Evolutionary conservation across 2,888 invertebrate genomes (phyloP).

Genomic region (Ceramica pisi): DNA sequence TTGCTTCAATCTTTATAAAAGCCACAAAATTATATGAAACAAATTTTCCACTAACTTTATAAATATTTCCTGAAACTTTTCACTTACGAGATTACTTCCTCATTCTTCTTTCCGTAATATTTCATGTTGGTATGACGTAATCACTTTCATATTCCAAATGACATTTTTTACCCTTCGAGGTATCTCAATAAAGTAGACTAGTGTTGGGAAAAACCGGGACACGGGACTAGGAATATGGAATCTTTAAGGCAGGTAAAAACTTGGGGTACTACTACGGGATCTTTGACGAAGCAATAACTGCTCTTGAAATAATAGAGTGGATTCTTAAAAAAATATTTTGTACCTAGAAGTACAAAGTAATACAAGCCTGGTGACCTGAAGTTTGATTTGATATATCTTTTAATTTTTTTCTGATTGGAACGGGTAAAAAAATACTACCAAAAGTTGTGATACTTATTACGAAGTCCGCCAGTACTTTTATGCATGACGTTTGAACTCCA

Average conservation of each 20-base stretch:
- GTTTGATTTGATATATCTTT: no score
- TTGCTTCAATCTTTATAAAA: conserved; percentile 3
- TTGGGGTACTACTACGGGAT: background rate
- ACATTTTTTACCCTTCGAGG: conserved; percentile 58
- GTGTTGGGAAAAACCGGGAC: conserved; percentile 27
- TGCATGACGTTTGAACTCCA: background rate
- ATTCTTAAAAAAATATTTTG: no score
- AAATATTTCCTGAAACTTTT: conserved; percentile 43
- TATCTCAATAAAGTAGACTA: conserved; percentile 52
- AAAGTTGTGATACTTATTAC: no score
- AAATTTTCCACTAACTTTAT: conserved; percentile 41
- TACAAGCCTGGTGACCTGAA: no score
- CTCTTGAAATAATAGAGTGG: no score
- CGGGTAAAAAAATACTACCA: no score
- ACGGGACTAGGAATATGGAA: background rate
- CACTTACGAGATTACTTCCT: conserved; percentile 35
- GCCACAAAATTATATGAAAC: conserved; percentile 16
- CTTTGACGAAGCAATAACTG: no score
- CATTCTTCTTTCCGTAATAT: conserved; percentile 24
- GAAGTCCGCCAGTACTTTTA: no score
- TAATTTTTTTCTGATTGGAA: no score
- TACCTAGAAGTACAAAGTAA: no score
- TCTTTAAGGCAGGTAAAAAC: background rate
- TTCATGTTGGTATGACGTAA: conserved; percentile 48
- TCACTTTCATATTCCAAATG: conserved; percentile 56